These are phyloP conservation scores for Epizoanthus ramosus DNA, from an alignment of 92 coral and sea anemone genomes.

Conservation along the genomic window DNA sequence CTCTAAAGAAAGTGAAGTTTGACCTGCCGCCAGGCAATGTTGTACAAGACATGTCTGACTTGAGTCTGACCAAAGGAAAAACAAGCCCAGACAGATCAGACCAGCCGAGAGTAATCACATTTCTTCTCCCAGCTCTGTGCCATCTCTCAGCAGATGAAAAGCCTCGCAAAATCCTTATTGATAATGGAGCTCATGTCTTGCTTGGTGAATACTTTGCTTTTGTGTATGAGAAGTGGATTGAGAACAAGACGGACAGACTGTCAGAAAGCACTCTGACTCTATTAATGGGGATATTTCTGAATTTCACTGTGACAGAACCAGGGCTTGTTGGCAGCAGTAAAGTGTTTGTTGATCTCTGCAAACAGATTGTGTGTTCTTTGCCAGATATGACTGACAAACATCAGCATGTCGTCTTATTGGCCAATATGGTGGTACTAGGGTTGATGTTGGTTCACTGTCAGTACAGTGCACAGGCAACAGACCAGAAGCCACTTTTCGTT, in stretches of 20 bases:
- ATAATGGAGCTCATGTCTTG: constrained; percentile 51
- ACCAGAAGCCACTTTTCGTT: not conserved
- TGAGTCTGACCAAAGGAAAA: not conserved
- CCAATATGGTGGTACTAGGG: constrained; percentile 78
- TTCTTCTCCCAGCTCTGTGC: constrained; percentile 86
- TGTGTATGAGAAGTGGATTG: constrained; percentile 26
- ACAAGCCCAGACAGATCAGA: not conserved
- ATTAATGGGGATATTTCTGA: constrained; percentile 77
- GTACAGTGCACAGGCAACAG: not conserved
- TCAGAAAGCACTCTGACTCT: constrained; percentile 64
- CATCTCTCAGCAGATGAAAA: constrained; percentile 92
- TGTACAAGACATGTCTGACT: constrained; percentile 2
- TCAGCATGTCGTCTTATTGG: constrained; percentile 43
- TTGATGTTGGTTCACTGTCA: constrained; percentile 65
- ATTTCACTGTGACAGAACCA: constrained; percentile 83
- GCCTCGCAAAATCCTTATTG: constrained; percentile 70
- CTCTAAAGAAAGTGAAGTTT: constrained; percentile 13
- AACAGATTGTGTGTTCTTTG: constrained; percentile 36
- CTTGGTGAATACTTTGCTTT: constrained; percentile 61
- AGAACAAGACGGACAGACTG: constrained; percentile 29
- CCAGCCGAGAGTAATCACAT: constrained; percentile 54
- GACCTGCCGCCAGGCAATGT: constrained; percentile 9
- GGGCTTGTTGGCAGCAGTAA: constrained; percentile 46
- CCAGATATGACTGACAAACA: constrained; percentile 36
- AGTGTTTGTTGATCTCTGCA: constrained; percentile 54